phyloP scores from a whole-genome alignment of 2,888 invertebrate genomes.

The Plebejus anna region DNA sequence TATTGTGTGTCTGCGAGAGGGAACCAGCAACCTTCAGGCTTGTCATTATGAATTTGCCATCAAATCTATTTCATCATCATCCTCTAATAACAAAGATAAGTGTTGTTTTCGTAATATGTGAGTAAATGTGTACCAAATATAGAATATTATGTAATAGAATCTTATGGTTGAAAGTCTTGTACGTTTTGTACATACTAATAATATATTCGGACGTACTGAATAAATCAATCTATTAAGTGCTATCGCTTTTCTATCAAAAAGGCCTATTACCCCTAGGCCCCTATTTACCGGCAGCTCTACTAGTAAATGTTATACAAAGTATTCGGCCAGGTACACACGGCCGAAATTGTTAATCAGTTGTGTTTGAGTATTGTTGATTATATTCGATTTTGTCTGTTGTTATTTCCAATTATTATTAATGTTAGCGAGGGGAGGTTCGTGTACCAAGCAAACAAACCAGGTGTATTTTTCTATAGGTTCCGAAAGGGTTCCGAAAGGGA shows the following conservation, averaged over 20 bases:
- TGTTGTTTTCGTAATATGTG: too few species aligned
- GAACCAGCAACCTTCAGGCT: neutral
- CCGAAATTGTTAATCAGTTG: constrained; percentile 5
- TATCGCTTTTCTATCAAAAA: too few species aligned
- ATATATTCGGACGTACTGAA: too few species aligned
- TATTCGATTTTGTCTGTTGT: constrained; percentile 24
- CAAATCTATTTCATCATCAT: neutral
- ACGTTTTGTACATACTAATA: too few species aligned
- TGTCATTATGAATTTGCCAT: neutral
- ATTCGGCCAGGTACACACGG: neutral
- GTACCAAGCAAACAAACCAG: neutral
- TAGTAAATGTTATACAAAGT: constrained; percentile 1
- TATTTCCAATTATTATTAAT: constrained; percentile 25
- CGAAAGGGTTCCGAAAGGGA: neutral
- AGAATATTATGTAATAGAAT: too few species aligned
- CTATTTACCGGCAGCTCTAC: neutral
- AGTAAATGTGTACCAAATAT: too few species aligned
- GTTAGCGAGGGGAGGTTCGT: constrained; percentile 8
- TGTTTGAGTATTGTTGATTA: constrained; percentile 22
- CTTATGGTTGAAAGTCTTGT: too few species aligned
- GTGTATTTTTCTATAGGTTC: constrained; percentile 1
- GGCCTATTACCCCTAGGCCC: neutral
- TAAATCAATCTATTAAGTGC: too few species aligned
- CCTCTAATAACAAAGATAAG: neutral
- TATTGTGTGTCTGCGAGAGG: constrained; percentile 18